Evolutionary conservation across 1,140 invertebrate genomes (phyloP).

Genomic region (Drosophila bipectinata): DNA sequence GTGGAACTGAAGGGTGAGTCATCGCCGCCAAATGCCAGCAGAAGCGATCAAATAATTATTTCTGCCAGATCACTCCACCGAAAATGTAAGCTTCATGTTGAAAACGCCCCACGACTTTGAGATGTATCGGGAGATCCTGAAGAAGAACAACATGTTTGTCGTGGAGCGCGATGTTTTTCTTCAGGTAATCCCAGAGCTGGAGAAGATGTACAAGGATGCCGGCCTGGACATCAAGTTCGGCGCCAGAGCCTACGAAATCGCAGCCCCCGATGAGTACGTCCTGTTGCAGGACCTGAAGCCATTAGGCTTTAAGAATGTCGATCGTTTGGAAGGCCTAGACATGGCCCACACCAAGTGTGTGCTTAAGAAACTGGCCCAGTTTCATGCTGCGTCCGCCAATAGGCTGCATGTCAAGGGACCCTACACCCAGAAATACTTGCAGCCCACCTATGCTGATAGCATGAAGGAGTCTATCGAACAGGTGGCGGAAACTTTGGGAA

Average conservation of each 20-base stretch:
- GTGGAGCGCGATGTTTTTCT: slow-evolving; percentile 57
- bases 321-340: slow-evolving; percentile 85
- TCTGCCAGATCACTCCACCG: slow-evolving; percentile 37
- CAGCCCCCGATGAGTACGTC: slow-evolving; percentile 72
- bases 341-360: slow-evolving; percentile 84
- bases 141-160: slow-evolving; percentile 58
- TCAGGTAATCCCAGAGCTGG: slow-evolving; percentile 54
- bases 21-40: neutral
- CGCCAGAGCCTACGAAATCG: slow-evolving; percentile 55
- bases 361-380: slow-evolving; percentile 85
- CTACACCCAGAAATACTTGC: slow-evolving; percentile 41
- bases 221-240: slow-evolving; percentile 48
- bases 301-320: slow-evolving; percentile 85
- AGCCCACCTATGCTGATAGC: slow-evolving; percentile 32
- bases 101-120: slow-evolving; percentile 63
- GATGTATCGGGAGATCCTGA: slow-evolving; percentile 44
- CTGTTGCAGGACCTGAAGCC: slow-evolving; percentile 84
- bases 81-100: slow-evolving; percentile 56
- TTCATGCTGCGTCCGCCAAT: slow-evolving; percentile 84
- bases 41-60: neutral
- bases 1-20: slow-evolving; percentile 53
- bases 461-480: slow-evolving; percentile 38
- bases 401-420: slow-evolving; percentile 43
- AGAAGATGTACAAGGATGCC: slow-evolving; percentile 71
- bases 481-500: slow-evolving; percentile 37